Conservation (phyloP, 2,797 vertebrate genomes). For the Tolypeutes matacus region DNA sequence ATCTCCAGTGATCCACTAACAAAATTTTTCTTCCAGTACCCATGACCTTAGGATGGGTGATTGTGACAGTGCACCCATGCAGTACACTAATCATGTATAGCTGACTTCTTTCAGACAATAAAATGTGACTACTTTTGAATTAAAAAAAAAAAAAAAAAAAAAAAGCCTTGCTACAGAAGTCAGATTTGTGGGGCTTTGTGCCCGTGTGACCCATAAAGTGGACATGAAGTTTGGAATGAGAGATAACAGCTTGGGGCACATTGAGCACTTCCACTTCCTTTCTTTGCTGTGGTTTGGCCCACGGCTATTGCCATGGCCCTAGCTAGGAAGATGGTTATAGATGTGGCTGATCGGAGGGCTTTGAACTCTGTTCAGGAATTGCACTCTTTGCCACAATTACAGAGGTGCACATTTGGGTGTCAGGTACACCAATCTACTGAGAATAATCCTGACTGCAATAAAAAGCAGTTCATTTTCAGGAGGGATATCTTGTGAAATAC, state of each 20-base stretch:
- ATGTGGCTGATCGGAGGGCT: slow-evolving; percentile 93
- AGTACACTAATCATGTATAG: no score
- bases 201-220: slow-evolving; percentile 99
- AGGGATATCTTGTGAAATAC: slow-evolving; percentile 95
- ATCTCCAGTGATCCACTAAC: no score
- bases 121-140: no score
- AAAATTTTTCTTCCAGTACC: no score
- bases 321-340: slow-evolving; percentile 91
- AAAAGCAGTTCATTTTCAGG: slow-evolving; percentile 96
- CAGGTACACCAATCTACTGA: slow-evolving; percentile 94
- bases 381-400: slow-evolving; percentile 98
- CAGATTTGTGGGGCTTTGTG: slow-evolving; percentile 98
- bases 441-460: slow-evolving; percentile 97
- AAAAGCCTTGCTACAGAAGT: slow-evolving; percentile 99
- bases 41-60: no score
- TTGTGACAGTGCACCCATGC: no score
- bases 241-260: slow-evolving; percentile 97
- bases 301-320: slow-evolving; percentile 89
- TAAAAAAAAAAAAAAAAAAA: no score
- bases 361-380: slow-evolving; percentile 95
- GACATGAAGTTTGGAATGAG: slow-evolving; percentile 91
- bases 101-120: no score
- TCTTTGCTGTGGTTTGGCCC: slow-evolving; percentile 93
- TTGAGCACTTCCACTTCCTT: slow-evolving; percentile 97
- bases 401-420: slow-evolving; percentile 95